Evolutionary conservation across 2,888 invertebrate genomes (phyloP), one percentile per base, ranked within the genome.

Genomic region (Microplitis manilae): DNA sequence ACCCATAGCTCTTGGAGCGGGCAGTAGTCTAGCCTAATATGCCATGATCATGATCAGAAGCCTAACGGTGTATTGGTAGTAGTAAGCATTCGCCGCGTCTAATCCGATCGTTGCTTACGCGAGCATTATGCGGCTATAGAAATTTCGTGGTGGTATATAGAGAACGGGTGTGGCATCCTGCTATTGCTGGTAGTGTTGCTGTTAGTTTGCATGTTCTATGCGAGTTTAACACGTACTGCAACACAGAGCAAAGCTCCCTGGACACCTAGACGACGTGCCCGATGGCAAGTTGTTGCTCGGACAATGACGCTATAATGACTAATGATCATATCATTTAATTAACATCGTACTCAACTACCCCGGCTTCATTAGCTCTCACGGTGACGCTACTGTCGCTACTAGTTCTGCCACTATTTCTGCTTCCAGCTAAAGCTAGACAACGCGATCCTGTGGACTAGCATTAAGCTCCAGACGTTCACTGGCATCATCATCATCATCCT

Each of bases 321-420:
- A 89, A 90, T 89, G 89, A 89, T 89, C 85, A 86, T 89, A 90
- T 89, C 89, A 89, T 89, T 89, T 89, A 89, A 90, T 89, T 89
- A 90, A 89, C 89, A 88, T 88, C 88, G 85, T 87, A 87, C 87
- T 86, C 87, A 88, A 87, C 87, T 86, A 85, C 84, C 82, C 82
- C 83, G 75, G 86, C 85, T 88, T 85, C 88, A 87, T 88, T 87
- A 88, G 87, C 86, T 81, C 78, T 85, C 85, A 85, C 80, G 69
- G 73, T 76, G 64, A 77, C 75, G 78, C 75, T 71, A 50, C 64
- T 67, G 74, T 79, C 62, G 77, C 76, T 67, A 9, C 8, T 41
- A 41, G 41, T 76, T 61, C 80, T 40, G 15, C n/a, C 77, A 38
- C 9, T 38, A n/a, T 61, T 15, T 13, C 68, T 13, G 30, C 69